Evolutionary conservation across 2,797 vertebrate species (phyloP), one percentile per base, ranked within the genome.

Genomic region (Pangasius krempfi): DNA sequence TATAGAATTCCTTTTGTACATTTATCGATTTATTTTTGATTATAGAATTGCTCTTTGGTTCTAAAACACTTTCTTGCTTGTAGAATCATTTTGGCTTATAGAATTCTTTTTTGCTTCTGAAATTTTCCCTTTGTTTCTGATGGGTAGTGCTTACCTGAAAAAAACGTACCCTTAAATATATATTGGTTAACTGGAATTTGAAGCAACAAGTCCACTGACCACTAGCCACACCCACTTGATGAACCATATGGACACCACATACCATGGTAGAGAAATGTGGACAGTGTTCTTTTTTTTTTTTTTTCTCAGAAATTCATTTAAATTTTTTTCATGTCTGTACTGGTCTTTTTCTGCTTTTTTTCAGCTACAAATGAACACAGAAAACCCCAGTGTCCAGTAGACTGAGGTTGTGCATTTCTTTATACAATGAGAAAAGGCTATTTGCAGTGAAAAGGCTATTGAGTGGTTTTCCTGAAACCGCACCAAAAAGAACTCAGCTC

Each of bases 381-480:
- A 70, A 66, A 86, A 75, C 56, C 88, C 70, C 33, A 56, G 5
- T n/a, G 44, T 62, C 54, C 84, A 73, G 12, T 16, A 62, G 27
- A 47, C 37, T 47, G 60, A 86, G 75, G 33, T n/a, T 72, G 84
- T 80, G 76, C 8, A 47, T 80, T 85, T 88, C 56, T 87, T 64
- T 58, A 66, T 52, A 78, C 84, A 84, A 79, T 52, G 9, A 18
- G 73, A 86, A 90, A 80, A 54, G 81, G 64, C 85, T 88, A 78
- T 91, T 91, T 91, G 88, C 40, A 76, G 84, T 78, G 72, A 88
- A 90, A 90, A 89, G 82, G 62, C 89, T 89, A 85, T 87, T 85
- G 72, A 83, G 86, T 90, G 60, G 58, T 86, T 90, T 90, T 86
- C 12, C 60, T 76, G 89, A 84, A 91, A 87, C 76, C 73, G 40